Percentiles rank a stretch among this genome's conserved stretches.
Evolutionary conservation across 2,113 vertebrate genomes (phyloP).

Genomic region (Callipepla californica): DNA sequence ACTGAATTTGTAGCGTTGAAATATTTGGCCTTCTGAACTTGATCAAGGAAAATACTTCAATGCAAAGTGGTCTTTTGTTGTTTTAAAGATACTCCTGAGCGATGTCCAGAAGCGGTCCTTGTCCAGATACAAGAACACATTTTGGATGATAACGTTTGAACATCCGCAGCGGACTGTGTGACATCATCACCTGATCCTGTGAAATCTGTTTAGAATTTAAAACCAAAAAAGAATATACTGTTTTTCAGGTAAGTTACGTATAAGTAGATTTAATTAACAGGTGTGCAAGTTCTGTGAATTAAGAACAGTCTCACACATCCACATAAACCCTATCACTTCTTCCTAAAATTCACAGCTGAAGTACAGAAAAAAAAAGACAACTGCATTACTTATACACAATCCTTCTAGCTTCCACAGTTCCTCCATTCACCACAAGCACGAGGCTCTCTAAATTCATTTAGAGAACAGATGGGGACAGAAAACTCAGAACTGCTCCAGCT

Average conservation of each 20-base stretch:
- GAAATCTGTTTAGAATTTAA: conserved; percentile 77
- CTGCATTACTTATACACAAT: not conserved
- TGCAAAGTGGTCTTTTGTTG: not conserved
- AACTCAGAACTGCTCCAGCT: not conserved
- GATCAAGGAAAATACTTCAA: not conserved
- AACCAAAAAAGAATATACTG: not conserved
- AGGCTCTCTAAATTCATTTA: not conserved
- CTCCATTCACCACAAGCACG: not conserved
- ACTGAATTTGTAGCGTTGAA: not conserved
- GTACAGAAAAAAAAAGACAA: not conserved
- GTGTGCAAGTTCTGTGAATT: not conserved
- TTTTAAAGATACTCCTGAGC: conserved; percentile 87
- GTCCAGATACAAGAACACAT: conserved; percentile 88
- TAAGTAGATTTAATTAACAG: not conserved
- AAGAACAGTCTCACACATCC: not conserved
- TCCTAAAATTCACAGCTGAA: not conserved
- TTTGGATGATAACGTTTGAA: conserved; percentile 87
- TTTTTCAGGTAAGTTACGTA: not conserved
- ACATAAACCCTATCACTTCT: not conserved
- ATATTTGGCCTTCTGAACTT: not conserved
- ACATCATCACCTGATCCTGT: conserved; percentile 89
- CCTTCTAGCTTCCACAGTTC: not conserved
- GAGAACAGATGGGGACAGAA: not conserved
- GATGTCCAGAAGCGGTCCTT: conserved; percentile 88
- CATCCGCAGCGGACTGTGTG: conserved; percentile 88